Conservation (phyloP, 2,888 invertebrate species). For the Lycocerus yunnanus region DNA sequence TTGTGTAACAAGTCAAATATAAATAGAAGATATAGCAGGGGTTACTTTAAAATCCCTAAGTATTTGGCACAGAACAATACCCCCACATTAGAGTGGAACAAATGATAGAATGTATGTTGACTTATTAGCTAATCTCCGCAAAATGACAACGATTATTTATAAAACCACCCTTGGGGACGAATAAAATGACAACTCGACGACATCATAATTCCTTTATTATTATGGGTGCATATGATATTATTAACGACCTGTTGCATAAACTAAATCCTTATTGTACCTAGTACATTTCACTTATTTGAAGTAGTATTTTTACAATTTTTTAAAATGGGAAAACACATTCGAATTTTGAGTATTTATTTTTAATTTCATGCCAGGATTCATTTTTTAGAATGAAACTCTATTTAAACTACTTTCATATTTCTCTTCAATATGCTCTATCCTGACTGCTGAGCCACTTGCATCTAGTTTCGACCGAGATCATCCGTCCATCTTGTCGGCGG, state of each 20-base stretch:
- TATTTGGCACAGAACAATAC: conserved; percentile 30
- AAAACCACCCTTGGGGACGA: conserved; percentile 37
- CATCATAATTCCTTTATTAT: conserved; percentile 39
- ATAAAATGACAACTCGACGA: conserved; percentile 35
- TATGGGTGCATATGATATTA: conserved; percentile 34
- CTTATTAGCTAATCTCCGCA: conserved; percentile 53
- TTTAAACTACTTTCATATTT: too few relatives aligned
- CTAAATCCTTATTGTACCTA: background rate
- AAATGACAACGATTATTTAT: conserved; percentile 54
- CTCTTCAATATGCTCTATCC: too few relatives aligned
- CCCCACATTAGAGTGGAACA: conserved; percentile 33
- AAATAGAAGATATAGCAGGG: conserved; percentile 10
- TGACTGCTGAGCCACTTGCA: too few relatives aligned
- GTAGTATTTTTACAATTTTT: background rate
- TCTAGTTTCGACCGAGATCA: too few relatives aligned
- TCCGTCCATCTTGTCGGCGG: too few relatives aligned
- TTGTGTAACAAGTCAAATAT: background rate
- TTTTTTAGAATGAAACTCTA: too few relatives aligned
- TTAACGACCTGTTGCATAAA: conserved; percentile 39
- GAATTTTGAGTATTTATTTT: too few relatives aligned
- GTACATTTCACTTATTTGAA: background rate
- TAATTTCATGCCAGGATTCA: too few relatives aligned
- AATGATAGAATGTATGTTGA: conserved; percentile 53
- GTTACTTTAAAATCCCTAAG: conserved; percentile 16
- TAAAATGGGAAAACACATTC: background rate